Evolutionary conservation across 1,140 invertebrate genomes (phyloP).

Genomic region (Psix sp.): DNA sequence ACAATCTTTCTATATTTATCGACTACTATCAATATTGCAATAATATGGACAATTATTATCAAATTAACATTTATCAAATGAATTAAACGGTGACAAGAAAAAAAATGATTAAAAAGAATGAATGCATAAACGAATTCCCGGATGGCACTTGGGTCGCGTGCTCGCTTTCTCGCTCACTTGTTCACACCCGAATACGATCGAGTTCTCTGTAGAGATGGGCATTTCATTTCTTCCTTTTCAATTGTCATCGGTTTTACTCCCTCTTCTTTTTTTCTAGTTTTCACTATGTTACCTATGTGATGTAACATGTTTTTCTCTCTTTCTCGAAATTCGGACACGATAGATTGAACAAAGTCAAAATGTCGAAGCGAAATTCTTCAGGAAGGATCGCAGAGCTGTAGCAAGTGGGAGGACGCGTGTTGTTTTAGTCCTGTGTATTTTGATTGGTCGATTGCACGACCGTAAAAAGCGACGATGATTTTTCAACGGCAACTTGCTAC

Average conservation of each 20-base stretch:
- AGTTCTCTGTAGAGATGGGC: constrained; percentile 45
- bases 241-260: background rate
- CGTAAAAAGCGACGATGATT: too few species aligned
- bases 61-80: constrained; percentile 59
- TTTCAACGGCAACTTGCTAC: constrained; percentile 28
- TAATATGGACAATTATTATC: constrained; percentile 62
- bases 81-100: constrained; percentile 54
- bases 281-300: background rate
- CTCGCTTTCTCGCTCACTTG: constrained; percentile 44
- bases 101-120: constrained; percentile 7
- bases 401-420: constrained; percentile 23
- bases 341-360: constrained; percentile 58
- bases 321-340: constrained; percentile 19
- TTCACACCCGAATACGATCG: constrained; percentile 43
- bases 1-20: constrained; percentile 63
- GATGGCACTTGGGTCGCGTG: constrained; percentile 59
- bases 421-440: too few species aligned
- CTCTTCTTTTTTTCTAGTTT: constrained; percentile 3
- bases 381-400: constrained; percentile 31
- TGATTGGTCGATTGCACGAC: too few species aligned
- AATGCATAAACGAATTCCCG: constrained; percentile 39
- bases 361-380: constrained; percentile 41
- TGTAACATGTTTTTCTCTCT: constrained; percentile 9
- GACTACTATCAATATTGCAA: constrained; percentile 61
- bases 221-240: constrained; percentile 13